phyloP scores from a whole-genome alignment of 2,113 vertebrate species.

The Geococcyx californianus region DNA sequence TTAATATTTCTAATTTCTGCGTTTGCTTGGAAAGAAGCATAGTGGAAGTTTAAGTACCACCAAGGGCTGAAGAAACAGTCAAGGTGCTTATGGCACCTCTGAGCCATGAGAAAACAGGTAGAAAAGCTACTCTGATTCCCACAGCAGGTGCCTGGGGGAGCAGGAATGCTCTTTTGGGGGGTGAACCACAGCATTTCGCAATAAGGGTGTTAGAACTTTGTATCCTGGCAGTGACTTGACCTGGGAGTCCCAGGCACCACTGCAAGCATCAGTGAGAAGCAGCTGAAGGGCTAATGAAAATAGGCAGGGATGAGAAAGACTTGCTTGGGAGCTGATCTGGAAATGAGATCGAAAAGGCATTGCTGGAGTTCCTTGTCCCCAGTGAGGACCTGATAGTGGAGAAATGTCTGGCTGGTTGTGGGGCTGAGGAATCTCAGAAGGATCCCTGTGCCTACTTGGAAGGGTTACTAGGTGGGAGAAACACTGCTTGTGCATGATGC shows the following conservation, averaged over 20 bases:
- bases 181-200: not conserved
- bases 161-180: not conserved
- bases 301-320: not conserved
- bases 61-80: not conserved
- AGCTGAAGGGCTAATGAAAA: not conserved
- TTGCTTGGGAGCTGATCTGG: not conserved
- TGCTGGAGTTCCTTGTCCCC: rapidly evolving
- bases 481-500: rapidly evolving
- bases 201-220: not conserved
- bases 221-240: rapidly evolving
- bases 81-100: rapidly evolving
- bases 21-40: rapidly evolving
- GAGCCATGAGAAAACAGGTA: rapidly evolving
- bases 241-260: rapidly evolving
- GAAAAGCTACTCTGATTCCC: rapidly evolving
- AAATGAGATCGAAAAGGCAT: rapidly evolving
- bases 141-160: not conserved
- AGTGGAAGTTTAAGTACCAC: not conserved
- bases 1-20: not conserved
- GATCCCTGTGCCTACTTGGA: rapidly evolving
- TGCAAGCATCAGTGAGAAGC: not conserved
- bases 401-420: rapidly evolving
- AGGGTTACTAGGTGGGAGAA: not conserved
- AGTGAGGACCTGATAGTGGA: not conserved
- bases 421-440: not conserved